Conservation (phyloP, 2,797 vertebrate genomes). For the Acanthis flammea region DNA sequence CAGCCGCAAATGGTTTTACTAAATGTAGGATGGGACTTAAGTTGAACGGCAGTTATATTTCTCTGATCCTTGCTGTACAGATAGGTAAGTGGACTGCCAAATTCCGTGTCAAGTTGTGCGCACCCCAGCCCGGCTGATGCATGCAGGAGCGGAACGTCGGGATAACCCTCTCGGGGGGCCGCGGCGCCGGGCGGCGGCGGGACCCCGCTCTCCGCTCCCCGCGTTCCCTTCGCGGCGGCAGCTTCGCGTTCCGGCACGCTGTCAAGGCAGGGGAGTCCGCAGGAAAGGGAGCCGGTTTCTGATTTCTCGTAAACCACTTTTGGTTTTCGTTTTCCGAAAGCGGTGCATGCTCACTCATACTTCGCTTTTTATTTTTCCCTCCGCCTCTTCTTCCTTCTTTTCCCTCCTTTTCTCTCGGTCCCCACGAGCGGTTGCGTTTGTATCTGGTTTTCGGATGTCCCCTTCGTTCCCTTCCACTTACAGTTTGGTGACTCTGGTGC, state of each 20-base stretch:
- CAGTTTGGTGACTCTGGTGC: not conserved
- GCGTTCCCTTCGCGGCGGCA: not conserved
- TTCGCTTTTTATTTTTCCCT: not conserved
- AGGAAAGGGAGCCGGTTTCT: not conserved
- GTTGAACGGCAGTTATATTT: conserved; percentile 90
- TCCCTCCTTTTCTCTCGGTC: not conserved
- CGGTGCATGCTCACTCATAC: not conserved
- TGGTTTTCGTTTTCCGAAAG: not conserved
- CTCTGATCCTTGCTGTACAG: conserved; percentile 88
- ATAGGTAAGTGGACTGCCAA: conserved; percentile 82
- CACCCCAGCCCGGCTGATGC: conserved; percentile 3
- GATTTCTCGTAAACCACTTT: not conserved
- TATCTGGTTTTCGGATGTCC: conserved; percentile 11
- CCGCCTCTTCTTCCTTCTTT: not conserved
- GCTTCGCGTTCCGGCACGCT: not conserved
- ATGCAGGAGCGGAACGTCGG: not conserved
- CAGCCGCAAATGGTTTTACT: conserved; percentile 89
- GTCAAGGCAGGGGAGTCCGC: not conserved
- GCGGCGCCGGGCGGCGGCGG: not conserved
- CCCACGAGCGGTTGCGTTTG: not conserved
- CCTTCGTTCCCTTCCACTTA: not conserved
- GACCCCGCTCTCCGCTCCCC: not conserved
- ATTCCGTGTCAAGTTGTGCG: not conserved
- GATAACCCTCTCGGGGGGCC: not conserved
- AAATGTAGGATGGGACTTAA: conserved; percentile 94